Base-by-base conservation (phyloP, 2,888 invertebrate species). In the Archips xylosteana region DNA sequence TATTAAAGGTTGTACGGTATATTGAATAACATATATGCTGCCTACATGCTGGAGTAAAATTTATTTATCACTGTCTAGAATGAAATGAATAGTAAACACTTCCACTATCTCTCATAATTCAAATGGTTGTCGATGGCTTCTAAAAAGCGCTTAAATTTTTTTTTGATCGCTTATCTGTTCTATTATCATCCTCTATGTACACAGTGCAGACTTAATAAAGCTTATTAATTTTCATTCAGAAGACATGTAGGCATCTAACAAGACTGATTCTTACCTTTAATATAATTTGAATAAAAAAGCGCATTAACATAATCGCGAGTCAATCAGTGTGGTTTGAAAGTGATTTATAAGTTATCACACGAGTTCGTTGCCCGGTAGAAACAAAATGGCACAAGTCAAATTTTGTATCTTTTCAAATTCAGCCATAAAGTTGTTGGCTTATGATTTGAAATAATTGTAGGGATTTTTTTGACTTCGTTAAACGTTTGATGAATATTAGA, bases 291-390 rank as follows among this genome's bases (percentile, higher is more conserved):
- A 49, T 36, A 60, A 51, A 51, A 71, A 51, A 59, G 32, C 54
- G 4, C 62, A 73, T 73, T 59, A 68, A 59, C 68, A 64, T 69
- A 73, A 69, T 73, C 63, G 63, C 63, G 15, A 59, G 63, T 68
- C 68, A 36, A 36, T 60, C 42, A 13, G 60, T 65, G 51, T 70
- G 51, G 70, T 70, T 70, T 69, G 74, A 74, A 70, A 74, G 74
- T 74, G 74, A 74, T 74, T 70, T 60, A 70, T 70, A 74, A 54
- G 42, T 65, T 13, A 54, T 65, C 60, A 68, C 23, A 32, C 45
- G 51, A 70, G 65, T 42, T 67, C 13, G 13, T 67, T 15, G 23
- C 15, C 23, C 54, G 15, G 8, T 23, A 32, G 32, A 32, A 57
- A 12, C 57, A 12, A 32, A 32, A 6, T 57, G 57, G 32, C 32